Conservation (phyloP, 2,888 invertebrate genomes). For the Synergus laeviventris region DNA sequence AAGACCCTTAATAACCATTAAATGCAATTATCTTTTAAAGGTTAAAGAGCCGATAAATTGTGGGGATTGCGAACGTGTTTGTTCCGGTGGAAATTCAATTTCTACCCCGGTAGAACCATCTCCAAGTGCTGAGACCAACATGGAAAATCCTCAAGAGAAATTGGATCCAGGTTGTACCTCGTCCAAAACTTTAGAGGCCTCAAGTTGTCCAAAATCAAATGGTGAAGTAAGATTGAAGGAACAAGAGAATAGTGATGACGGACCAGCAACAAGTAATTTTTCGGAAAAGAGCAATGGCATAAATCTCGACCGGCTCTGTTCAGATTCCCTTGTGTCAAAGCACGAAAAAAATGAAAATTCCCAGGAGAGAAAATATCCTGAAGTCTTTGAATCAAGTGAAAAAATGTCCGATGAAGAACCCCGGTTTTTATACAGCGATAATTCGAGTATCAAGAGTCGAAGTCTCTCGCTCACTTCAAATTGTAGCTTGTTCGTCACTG, state of each 20-base stretch:
- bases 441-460: constrained; percentile 67
- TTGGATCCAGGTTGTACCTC: neutral
- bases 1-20: neutral
- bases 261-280: constrained; percentile 21
- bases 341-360: constrained; percentile 57
- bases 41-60: constrained; percentile 72
- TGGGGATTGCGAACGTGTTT: constrained; percentile 72
- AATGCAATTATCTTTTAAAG: neutral
- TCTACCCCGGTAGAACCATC: neutral
- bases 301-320: constrained; percentile 57
- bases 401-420: constrained; percentile 62
- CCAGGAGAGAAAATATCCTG: constrained; percentile 45
- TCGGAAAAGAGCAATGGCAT: constrained; percentile 38
- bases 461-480: constrained; percentile 73
- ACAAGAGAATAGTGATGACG: constrained; percentile 16
- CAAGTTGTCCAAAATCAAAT: constrained; percentile 40
- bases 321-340: constrained; percentile 63
- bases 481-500: constrained; percentile 69
- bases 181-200: constrained; percentile 15
- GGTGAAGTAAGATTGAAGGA: constrained; percentile 32
- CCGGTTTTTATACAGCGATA: constrained; percentile 59
- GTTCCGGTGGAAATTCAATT: constrained; percentile 64
- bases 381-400: constrained; percentile 71
- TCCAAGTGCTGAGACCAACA: constrained; percentile 41
- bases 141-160: constrained; percentile 47